These are phyloP conservation scores for Euborellia annulipes DNA, from an alignment of 1,140 invertebrate species.

Conservation along the genomic window DNA sequence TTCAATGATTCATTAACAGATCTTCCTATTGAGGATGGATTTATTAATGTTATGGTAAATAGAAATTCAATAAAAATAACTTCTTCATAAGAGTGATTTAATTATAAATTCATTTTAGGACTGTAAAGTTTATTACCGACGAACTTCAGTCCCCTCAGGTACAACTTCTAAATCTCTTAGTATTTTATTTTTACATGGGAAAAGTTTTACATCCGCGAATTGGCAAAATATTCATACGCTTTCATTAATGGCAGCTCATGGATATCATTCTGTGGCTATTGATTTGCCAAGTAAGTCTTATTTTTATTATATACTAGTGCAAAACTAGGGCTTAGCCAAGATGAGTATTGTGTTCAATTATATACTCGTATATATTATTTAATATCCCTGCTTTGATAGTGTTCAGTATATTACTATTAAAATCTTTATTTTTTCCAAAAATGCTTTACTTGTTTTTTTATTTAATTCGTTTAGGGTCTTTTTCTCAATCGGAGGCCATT, in stretches of 20 bases:
- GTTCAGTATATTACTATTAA: too few species aligned
- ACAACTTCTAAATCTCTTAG: constrained; percentile 6
- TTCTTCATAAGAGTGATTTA: neutral
- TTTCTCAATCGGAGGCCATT: too few species aligned
- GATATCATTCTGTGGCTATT: constrained; percentile 26
- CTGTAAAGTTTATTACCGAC: constrained; percentile 6
- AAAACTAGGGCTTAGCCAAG: too few species aligned
- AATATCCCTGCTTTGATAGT: too few species aligned
- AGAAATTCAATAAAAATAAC: neutral
- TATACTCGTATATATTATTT: too few species aligned
- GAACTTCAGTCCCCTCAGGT: constrained; percentile 12
- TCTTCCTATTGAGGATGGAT: neutral
- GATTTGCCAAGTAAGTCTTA: constrained; percentile 28
- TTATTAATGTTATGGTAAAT: neutral
- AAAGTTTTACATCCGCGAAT: constrained; percentile 25
- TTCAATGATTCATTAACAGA: neutral
- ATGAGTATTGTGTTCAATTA: too few species aligned
- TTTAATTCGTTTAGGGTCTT: too few species aligned
- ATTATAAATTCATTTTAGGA: too few species aligned
- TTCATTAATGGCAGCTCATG: constrained; percentile 24
- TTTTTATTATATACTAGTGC: too few species aligned
- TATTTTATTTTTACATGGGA: constrained; percentile 29
- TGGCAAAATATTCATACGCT: constrained; percentile 28
- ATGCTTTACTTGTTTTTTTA: too few species aligned
- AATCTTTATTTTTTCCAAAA: too few species aligned